Base-by-base conservation (phyloP, 1,140 invertebrate genomes). In the Drosophila triauraria region DNA sequence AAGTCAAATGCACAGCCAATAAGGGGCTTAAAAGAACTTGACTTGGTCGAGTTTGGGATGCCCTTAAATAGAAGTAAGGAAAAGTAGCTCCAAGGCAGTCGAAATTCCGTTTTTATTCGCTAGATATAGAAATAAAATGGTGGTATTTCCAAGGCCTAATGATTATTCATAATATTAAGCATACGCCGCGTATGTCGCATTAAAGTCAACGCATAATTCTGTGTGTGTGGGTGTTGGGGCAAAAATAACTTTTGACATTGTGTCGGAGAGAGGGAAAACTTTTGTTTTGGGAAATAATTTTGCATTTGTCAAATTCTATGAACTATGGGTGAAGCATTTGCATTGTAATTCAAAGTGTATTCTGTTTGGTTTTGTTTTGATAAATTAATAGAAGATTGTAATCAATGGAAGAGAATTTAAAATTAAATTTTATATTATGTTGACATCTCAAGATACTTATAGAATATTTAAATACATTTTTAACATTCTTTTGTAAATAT, bases 1-100 rank as follows among this genome's bases (percentile, higher is more conserved):
- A 40, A 56, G 53, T n/a, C 8, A 74, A 75, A 63, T 63, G 72
- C 72, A 48, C 72, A 63, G 50, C 68, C 47, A 74, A 72, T 62
- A 47, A 75, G 25, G 25, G 67, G 48, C 23, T 42, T 35, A 35
- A 10, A 12, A 15, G 27, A 51, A 65, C 15, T 38, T 32, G 5
- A 51, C 38, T 62, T 67, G 13, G 44, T 38, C 17, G 40, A 20
- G 35, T 9, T 35, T 48, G 25, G 42, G 9, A 51, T 47, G 32
- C 47, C 27, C 42, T 15, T 17, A 35, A 70, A 69, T 35, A 57
- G n/a, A 30, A 6, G 6, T 5, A 35, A 23, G 38, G 4, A 46
- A 42, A 42, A 47, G 23, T 15, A 20, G 23, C 67, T 48, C 23
- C 13, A 12, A 70, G 67, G 62, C 42, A 68, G 38, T 44, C 53